A percentile compares a stretch with the other conserved stretches of the same genome.
Conservation (phyloP, 1,140 invertebrate species). For the Trachymyrmex cornetzi region DNA sequence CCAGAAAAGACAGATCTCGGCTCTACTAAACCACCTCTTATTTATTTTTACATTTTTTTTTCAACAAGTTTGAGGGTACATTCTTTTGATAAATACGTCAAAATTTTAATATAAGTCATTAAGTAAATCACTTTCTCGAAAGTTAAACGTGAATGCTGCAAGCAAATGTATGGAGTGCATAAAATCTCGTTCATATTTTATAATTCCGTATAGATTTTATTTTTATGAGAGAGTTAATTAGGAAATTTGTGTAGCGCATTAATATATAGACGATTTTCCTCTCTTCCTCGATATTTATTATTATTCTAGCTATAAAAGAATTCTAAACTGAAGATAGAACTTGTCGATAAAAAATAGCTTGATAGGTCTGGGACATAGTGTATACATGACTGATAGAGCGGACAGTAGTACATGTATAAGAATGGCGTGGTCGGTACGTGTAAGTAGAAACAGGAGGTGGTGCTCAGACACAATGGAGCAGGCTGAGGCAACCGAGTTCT, state of each 20-base stretch:
- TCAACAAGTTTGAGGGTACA: neutral
- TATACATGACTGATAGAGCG: neutral
- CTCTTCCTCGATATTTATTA: neutral
- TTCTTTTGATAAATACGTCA: neutral
- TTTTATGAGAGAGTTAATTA: neutral
- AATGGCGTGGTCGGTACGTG: slow-evolving; percentile 30
- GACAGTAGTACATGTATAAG: slow-evolving; percentile 20
- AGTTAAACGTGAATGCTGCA: neutral
- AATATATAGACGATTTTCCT: neutral
- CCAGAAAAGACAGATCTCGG: slow-evolving; percentile 6
- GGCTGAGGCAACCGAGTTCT: slow-evolving; percentile 47
- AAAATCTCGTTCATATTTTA: neutral
- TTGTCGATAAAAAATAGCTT: neutral
- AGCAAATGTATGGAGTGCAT: neutral
- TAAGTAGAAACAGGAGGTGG: slow-evolving; percentile 47
- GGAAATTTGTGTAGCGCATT: neutral
- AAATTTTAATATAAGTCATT: neutral
- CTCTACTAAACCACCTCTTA: neutral
- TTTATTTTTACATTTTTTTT: neutral
- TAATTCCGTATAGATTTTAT: neutral
- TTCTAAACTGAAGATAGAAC: neutral
- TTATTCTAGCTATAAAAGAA: neutral
- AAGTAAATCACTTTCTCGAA: neutral
- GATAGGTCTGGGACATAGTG: neutral
- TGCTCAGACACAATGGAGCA: slow-evolving; percentile 54